Percentiles rank a stretch among this genome's conserved stretches.
phyloP scores from a whole-genome alignment of 2,888 invertebrate genomes.

The Drosophila koepferae region DNA sequence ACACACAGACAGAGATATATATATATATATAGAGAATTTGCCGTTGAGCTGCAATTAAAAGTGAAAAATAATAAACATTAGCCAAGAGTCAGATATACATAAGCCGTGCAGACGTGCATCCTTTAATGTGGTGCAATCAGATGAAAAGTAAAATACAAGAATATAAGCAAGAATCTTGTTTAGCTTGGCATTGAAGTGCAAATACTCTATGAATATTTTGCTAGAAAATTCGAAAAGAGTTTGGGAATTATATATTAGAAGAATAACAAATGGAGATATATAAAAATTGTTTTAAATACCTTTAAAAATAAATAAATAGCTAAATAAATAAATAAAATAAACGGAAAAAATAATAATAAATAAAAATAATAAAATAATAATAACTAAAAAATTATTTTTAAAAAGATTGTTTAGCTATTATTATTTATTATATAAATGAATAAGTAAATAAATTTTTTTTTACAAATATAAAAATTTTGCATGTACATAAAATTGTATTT shows the following conservation, averaged over 20 bases:
- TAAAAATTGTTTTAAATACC: no score
- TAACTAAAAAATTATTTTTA: not conserved
- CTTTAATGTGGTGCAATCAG: slow-evolving; percentile 49
- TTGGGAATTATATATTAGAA: not conserved
- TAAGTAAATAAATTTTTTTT: not conserved
- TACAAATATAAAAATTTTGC: no score
- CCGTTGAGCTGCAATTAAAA: slow-evolving; percentile 67
- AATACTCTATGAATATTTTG: not conserved
- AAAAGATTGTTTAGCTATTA: not conserved
- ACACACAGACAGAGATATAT: not conserved
- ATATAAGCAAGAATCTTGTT: not conserved
- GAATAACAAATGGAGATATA: not conserved
- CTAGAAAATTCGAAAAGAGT: no score
- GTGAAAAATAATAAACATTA: slow-evolving; percentile 67
- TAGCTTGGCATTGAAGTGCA: not conserved
- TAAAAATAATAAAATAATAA: not conserved
- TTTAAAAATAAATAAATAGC: not conserved
- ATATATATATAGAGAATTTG: slow-evolving; percentile 38
- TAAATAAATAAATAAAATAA: no score
- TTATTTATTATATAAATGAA: not conserved
- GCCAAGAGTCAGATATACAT: slow-evolving; percentile 18
- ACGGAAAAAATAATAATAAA: no score
- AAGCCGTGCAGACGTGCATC: slow-evolving; percentile 44
- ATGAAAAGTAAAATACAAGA: slow-evolving; percentile 19
- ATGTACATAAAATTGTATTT: no score